Evolutionary conservation across 2,888 invertebrate genomes (phyloP).

Genomic region (Drepanosiphum platanoidis): DNA sequence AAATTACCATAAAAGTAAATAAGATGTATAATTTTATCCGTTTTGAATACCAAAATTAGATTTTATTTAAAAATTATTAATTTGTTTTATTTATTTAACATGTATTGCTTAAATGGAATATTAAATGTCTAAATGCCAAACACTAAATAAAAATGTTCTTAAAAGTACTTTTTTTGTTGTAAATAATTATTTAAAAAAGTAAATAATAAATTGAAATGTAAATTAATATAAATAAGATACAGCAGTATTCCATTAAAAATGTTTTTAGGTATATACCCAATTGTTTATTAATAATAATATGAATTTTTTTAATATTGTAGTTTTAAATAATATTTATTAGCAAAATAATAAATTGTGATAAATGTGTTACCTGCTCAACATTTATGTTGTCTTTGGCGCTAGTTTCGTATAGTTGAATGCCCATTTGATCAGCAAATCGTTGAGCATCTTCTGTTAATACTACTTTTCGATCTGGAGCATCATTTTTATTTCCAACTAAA

Average conservation of each 20-base stretch:
- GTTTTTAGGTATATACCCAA: not conserved
- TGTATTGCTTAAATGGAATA: no score
- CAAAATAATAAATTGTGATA: not conserved
- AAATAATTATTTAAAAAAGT: no score
- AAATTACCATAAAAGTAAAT: no score
- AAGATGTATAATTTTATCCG: no score
- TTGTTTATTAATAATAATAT: no score
- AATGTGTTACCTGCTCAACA: slow-evolving; percentile 85
- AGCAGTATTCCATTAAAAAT: not conserved
- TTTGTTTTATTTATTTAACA: no score
- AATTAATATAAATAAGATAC: not conserved
- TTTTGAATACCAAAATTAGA: no score
- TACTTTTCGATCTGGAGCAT: slow-evolving; percentile 93
- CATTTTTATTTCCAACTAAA: slow-evolving; percentile 95
- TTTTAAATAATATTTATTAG: not conserved
- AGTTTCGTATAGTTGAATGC: slow-evolving; percentile 96
- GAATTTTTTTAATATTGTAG: not conserved
- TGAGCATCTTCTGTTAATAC: slow-evolving; percentile 97
- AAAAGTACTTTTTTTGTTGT: no score
- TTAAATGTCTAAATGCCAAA: no score
- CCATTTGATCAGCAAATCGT: slow-evolving; percentile 97
- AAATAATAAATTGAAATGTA: not conserved
- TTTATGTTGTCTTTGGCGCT: slow-evolving; percentile 99
- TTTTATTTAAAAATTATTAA: no score
- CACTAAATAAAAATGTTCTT: no score